These are phyloP conservation scores for Cotesia congregata DNA, from an alignment of 2,888 invertebrate species.

Conservation along the genomic window DNA sequence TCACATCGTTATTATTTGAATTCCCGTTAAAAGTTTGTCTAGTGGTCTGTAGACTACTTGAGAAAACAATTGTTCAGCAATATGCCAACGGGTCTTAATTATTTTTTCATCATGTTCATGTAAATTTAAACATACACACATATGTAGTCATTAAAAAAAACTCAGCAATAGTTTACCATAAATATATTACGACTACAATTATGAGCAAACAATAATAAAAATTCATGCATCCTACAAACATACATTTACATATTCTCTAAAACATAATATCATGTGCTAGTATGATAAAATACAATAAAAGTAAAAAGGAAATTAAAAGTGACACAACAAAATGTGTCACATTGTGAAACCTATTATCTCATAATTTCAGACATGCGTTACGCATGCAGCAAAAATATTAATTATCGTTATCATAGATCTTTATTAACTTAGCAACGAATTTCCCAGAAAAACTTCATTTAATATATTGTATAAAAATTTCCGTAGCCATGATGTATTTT, in stretches of 20 bases:
- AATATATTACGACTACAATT: neutral
- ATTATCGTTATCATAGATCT: neutral
- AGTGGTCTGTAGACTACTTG: slow-evolving; percentile 45
- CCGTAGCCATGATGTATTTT: neutral
- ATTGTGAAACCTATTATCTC: neutral
- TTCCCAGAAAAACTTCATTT: neutral
- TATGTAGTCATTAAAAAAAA: neutral
- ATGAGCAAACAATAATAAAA: neutral
- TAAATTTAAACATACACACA: neutral
- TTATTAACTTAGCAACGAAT: neutral
- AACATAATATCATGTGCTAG: too few species aligned
- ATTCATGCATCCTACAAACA: slow-evolving; percentile 5
- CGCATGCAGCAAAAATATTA: neutral
- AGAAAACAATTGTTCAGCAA: slow-evolving; percentile 46
- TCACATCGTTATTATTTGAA: slow-evolving; percentile 41
- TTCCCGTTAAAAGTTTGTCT: slow-evolving; percentile 38
- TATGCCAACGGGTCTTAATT: slow-evolving; percentile 43
- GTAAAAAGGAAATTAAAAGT: slow-evolving; percentile 1
- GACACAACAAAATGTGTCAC: neutral
- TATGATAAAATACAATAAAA: neutral
- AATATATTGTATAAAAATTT: neutral
- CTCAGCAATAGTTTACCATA: neutral
- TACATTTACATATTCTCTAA: neutral
- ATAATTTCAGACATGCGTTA: neutral
- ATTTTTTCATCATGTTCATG: slow-evolving; percentile 40